Evolutionary conservation across 1,140 invertebrate genomes (phyloP), one percentile per base, ranked within the genome.

Genomic region (Drosophila virilis): DNA sequence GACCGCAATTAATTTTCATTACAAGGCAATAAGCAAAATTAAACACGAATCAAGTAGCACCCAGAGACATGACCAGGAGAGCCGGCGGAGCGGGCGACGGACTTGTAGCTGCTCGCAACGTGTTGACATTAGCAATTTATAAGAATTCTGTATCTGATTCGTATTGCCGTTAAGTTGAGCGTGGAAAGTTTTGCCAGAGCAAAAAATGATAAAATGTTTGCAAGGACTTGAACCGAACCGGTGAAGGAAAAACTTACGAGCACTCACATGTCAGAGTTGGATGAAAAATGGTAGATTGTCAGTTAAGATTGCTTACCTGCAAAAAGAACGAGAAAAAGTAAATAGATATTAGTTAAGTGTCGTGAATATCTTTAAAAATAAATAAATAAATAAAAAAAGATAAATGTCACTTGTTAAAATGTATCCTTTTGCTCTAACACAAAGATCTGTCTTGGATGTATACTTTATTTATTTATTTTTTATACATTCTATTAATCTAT

Each of bases 1-100:
- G 82, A 74, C 82, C 83, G 79, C 83, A 86, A 88, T 88, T 88
- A 88, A 88, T 88, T 88, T 88, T 88, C 83, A 88, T 88, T 88
- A 88, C 84, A 73, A 71, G 84, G 84, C 83, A 88, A 83, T 88
- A 88, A 88, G 77, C 77, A 66, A 89, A 89, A 88, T 88, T 89
- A 88, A 88, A 80, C 73, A 80, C 83, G 82, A 78, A 85, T 85
- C 83, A 85, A 78, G 78, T 28, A 69, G 50, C 17, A 48, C 32
- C 59, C 58, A 74, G 40, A 65, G 35, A 59, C 33, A 10, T 37
- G 33, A 8, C 13, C 42, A 42, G 3, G 15, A 62, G 55, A 45
- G 50, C 33, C 45, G 22, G 57, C 45, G 5, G 13, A 22, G 15
- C 8, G 17, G 40, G 10, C 17, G n/a, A 45, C 17, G 10, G 52